Evolutionary conservation across 1,140 invertebrate genomes (phyloP), one percentile per base, ranked within the genome.

Genomic region (Trissolcus basalis): DNA sequence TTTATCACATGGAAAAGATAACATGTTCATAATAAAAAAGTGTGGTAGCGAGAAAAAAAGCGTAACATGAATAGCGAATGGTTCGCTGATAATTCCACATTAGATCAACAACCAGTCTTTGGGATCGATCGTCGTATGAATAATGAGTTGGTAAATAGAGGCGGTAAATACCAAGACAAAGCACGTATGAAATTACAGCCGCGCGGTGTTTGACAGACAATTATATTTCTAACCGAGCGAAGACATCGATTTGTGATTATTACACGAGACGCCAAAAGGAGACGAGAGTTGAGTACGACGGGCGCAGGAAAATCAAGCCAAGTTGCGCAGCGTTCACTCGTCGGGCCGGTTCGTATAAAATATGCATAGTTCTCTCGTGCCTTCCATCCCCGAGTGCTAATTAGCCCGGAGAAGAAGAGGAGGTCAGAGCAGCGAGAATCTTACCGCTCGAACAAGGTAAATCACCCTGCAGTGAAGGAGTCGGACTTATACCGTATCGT

Each of bases 301-400:
- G 19, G 14, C 50, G 43, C 9, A 49, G 12, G 50, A 63, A 74
- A 74, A 68, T 61, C 27, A 58, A 56, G 64, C 39, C 63, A 74
- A 68, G 71, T 61, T 61, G 61, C 19, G 19, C 44, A 48, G 58
- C 50, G n/a, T n/a, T n/a, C 58, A 43, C 33, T 43, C 19, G 19
- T 27, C 54, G 16, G 45, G 27, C 16, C 11, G 7, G 61, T 55
- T 48, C 56, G 44, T 63, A 68, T 74, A 74, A 74, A 74, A 74
- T 74, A 74, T 74, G 71, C 71, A 74, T 63, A 68, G 63, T 74
- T 74, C 71, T 74, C 71, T 68, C 56, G 56, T 74, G 71, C 63
- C 71, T 74, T 67, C 71, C 63, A 67, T 74, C 71, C 71, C 71
- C 71, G 56, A 67, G 63, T 74, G 63, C 71, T 74, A 74, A 74